Base-by-base conservation (phyloP, 1,140 invertebrate species). In the Homarus americanus region DNA sequence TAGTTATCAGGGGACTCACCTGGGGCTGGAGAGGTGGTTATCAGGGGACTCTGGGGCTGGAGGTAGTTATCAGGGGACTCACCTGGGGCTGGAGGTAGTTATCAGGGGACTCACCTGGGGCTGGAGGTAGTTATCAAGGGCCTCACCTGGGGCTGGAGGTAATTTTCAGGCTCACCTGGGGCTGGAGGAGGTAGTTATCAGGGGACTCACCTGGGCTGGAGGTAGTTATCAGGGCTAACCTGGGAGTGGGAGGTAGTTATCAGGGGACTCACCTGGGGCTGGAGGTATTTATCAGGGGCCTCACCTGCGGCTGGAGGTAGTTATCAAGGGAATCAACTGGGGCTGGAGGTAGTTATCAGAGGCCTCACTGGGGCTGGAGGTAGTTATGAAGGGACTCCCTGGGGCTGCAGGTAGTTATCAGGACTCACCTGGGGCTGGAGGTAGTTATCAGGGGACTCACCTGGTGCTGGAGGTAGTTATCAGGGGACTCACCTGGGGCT, bases 381-480 rank as follows among this genome's bases (percentile, higher is more conserved):
- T n/a, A n/a, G n/a, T n/a, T n/a, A n/a, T n/a, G n/a, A n/a, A n/a
- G n/a, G n/a, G n/a, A n/a, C n/a, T n/a, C n/a, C 53, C 53, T 0
- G 53, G 53, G 53, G 53, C 53, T 17, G 53, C 15, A 20, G 53
- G n/a, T n/a, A 58, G 7, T 49, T 15, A 49, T 20, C 63, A 28
- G n/a, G 63, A 32, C 79, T 91, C 36, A 91, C 91, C 91, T 91
- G 84, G 40, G 85, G 85, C 69, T 63, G 82, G 32, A 91, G 82
- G 83, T 87, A 78, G 9, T 73, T 83, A 44, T 91, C 83, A 2
- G 92, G 84, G 36, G 92, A 75, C n/a, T n/a, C n/a, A n/a, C 44
- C 44, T 12, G 44, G 44, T 5, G 44, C 44, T 49, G 44, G 44
- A 49, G 44, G 44, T 4, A 12, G 15, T 15, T 49, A 12, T 49